These are phyloP conservation scores for Hyppa rectilinea DNA, from an alignment of 2,888 invertebrate species.

Conservation along the genomic window DNA sequence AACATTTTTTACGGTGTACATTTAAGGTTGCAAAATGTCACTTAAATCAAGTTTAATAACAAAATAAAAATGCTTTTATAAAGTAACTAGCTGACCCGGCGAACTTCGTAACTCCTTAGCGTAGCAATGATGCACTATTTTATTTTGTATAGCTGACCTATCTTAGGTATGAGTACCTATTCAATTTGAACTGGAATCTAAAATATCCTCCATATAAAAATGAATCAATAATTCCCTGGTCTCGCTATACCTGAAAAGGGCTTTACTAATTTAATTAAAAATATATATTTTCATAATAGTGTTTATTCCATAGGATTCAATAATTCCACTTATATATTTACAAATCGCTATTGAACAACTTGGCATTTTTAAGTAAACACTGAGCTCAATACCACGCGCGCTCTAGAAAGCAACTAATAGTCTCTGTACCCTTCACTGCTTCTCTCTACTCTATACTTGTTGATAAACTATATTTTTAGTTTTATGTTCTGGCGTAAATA, in stretches of 20 bases:
- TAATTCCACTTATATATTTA: too few species aligned
- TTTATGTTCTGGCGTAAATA: conserved; percentile 35
- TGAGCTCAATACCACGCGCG: conserved; percentile 48
- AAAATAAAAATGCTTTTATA: too few species aligned
- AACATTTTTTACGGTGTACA: neutral
- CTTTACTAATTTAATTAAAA: conserved; percentile 37
- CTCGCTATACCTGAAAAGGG: conserved; percentile 44
- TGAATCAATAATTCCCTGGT: too few species aligned
- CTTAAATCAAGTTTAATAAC: neutral
- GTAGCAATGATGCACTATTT: conserved; percentile 20
- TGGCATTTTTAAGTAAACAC: conserved; percentile 49
- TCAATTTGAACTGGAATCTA: conserved; percentile 43
- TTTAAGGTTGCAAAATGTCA: neutral
- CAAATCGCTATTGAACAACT: too few species aligned
- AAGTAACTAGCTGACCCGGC: conserved; percentile 40
- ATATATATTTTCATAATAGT: conserved; percentile 36
- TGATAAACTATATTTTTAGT: conserved; percentile 53
- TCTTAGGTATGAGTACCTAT: conserved; percentile 46
- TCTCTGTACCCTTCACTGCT: conserved; percentile 51
- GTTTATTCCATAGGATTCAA: too few species aligned
- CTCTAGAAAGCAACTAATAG: conserved; percentile 52
- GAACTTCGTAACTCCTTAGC: conserved; percentile 37
- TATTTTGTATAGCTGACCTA: conserved; percentile 48
- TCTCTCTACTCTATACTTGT: conserved; percentile 46
- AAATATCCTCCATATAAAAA: too few species aligned